phyloP scores from a whole-genome alignment of 2,797 vertebrate species.

The Tinamus major region DNA sequence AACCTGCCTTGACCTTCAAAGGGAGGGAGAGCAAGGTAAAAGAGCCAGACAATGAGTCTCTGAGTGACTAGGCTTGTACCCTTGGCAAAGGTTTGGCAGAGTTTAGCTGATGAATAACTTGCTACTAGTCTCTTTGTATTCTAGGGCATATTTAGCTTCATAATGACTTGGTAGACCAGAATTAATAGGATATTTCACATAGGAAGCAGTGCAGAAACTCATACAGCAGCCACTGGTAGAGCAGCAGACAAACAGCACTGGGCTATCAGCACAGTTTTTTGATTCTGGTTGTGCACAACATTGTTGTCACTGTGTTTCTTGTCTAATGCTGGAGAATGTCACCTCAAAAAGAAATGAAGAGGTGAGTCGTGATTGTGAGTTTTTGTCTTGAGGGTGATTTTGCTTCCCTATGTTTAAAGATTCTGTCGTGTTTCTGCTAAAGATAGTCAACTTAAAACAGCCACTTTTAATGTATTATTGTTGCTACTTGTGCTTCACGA shows the following conservation, averaged over 20 bases:
- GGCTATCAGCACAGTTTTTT: background rate
- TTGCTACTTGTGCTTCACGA: background rate
- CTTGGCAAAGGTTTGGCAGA: background rate
- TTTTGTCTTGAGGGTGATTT: background rate
- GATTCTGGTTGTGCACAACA: background rate
- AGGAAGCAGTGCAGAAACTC: background rate
- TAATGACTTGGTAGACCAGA: background rate
- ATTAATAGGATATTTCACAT: background rate
- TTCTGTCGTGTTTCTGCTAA: background rate
- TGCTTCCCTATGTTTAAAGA: background rate
- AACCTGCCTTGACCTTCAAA: background rate
- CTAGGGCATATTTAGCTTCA: background rate
- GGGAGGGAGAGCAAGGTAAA: background rate
- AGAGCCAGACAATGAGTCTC: background rate
- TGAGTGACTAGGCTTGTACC: background rate
- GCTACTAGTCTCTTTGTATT: background rate
- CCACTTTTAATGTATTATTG: background rate
- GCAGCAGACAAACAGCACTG: rapidly evolving
- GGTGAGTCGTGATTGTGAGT: background rate
- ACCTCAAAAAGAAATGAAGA: constrained; percentile 1
- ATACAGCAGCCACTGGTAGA: background rate
- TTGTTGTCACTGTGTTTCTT: background rate
- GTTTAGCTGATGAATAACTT: background rate
- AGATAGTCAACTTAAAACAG: background rate
- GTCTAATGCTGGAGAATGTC: background rate